phyloP scores from a whole-genome alignment of 1,140 invertebrate species.

The Trichonephila clavata region DNA sequence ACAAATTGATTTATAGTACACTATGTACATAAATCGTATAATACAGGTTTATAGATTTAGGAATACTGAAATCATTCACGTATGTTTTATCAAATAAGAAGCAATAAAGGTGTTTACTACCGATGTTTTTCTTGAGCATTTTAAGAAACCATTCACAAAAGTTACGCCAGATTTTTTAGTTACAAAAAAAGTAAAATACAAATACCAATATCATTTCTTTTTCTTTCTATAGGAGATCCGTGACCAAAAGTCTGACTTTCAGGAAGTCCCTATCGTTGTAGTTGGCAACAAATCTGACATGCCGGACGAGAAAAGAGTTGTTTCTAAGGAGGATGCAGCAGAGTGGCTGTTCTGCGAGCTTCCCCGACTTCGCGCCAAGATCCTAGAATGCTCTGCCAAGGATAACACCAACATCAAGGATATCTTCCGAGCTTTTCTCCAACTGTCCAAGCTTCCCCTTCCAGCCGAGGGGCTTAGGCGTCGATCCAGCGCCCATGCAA shows the following conservation, averaged over 20 bases:
- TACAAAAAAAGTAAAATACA: no score
- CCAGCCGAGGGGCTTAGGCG: slow-evolving; percentile 84
- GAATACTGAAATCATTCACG: no score
- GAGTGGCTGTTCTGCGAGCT: slow-evolving; percentile 90
- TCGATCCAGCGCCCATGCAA: slow-evolving; percentile 88
- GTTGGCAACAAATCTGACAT: slow-evolving; percentile 92
- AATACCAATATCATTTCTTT: no score
- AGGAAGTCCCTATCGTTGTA: slow-evolving; percentile 92
- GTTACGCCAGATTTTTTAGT: not conserved
- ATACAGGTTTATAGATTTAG: no score
- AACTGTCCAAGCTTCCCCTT: slow-evolving; percentile 78
- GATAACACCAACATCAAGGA: slow-evolving; percentile 89
- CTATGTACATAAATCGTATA: no score
- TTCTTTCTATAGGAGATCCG: slow-evolving; percentile 86
- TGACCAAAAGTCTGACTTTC: slow-evolving; percentile 88
- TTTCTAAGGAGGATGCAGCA: slow-evolving; percentile 86
- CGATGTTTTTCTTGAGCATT: no score
- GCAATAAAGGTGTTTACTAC: no score
- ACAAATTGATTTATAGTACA: no score
- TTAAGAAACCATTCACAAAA: not conserved
- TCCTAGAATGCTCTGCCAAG: slow-evolving; percentile 91
- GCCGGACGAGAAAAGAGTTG: slow-evolving; percentile 84
- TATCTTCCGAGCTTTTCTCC: slow-evolving; percentile 82
- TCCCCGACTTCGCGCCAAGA: slow-evolving; percentile 81
- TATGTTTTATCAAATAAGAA: no score